phyloP scores from a whole-genome alignment of 2,113 vertebrate species.

The Pagrus major region DNA sequence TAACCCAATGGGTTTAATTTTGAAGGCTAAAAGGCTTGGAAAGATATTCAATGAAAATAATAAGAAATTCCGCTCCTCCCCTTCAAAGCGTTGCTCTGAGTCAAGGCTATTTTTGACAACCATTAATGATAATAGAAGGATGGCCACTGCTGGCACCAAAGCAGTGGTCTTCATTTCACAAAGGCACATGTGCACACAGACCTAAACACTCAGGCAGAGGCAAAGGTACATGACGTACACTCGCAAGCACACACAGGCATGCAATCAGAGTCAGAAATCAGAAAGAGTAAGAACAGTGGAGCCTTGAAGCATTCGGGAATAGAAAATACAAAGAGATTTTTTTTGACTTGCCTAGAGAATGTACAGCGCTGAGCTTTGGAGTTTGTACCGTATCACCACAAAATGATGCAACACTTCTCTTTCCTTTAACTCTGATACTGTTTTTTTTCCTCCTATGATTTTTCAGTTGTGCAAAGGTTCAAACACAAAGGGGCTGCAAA shows the following conservation, averaged over 20 bases:
- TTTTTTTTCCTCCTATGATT: constrained; percentile 12
- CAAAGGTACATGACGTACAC: constrained; percentile 19
- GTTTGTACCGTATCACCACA: constrained; percentile 6
- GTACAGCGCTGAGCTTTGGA: constrained; percentile 17
- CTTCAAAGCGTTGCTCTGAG: constrained; percentile 32
- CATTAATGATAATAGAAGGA: constrained; percentile 24
- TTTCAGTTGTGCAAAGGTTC: not conserved
- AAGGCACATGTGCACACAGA: constrained; percentile 9
- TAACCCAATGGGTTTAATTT: constrained; percentile 21
- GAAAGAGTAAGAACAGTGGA: constrained; percentile 21
- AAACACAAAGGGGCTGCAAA: constrained; percentile 7
- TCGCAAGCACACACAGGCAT: constrained; percentile 9
- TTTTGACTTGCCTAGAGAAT: constrained; percentile 31
- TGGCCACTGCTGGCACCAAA: constrained; percentile 2
- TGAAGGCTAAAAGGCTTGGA: constrained; percentile 18
- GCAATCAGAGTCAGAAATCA: constrained; percentile 50
- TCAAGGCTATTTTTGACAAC: constrained; percentile 22
- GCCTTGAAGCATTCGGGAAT: constrained; percentile 15
- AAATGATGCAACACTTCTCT: constrained; percentile 10
- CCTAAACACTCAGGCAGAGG: constrained; percentile 8
- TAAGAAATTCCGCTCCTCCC: constrained; percentile 7
- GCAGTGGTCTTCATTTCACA: constrained; percentile 10
- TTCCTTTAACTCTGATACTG: not conserved
- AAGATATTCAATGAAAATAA: constrained; percentile 23
- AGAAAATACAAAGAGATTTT: constrained; percentile 37